Base-by-base conservation (phyloP, 2,797 vertebrate species). In the Pseudochromis fuscus region DNA sequence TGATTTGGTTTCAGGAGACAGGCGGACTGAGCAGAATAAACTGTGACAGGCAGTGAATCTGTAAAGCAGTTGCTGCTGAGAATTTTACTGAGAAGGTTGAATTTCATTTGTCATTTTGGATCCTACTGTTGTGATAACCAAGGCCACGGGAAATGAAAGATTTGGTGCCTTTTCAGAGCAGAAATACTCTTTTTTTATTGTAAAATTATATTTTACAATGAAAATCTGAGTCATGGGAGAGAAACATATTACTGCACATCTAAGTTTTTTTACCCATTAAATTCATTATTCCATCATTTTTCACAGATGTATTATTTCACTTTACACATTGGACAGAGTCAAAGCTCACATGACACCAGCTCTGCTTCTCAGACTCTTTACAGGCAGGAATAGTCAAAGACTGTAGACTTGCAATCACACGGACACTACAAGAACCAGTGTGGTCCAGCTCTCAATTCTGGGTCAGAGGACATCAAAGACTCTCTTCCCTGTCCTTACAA, bases 1-100 rank as follows among this genome's bases (percentile, higher is more conserved):
- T 79, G 56, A 83, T 72, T 69, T 76, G 65, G 76, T 79, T 88
- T 88, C 55, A 70, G 75, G 68, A 72, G 78, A 79, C 61, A 8
- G 81, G 53, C 44, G 46, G 52, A 23, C 61, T 27, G 64, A 66
- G 62, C 57, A 75, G 59, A 83, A 51, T 40, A 79, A 88, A 86
- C 53, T 79, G 28, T 16, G 12, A 67, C 56, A 27, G 25, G 18
- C 27, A 49, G 31, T 56, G 51, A 77, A 80, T 67, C 56, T 60
- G n/a, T 57, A 35, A 70, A 52, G 73, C 12, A 27, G 18, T 15
- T 42, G 63, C 10, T 60, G 27, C 23, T 58, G 45, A 59, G 51
- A 57, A 27, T 58, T 48, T 15, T 3, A 15, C 48, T n/a, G 31
- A 49, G 45, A 33, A 50, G 21, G 9, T 28, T 60, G 38, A 51